Percentiles rank a stretch among this genome's conserved stretches.
These are phyloP conservation scores for Epistrophe grossulariae DNA, from an alignment of 2,888 invertebrate genomes.

Conservation along the genomic window DNA sequence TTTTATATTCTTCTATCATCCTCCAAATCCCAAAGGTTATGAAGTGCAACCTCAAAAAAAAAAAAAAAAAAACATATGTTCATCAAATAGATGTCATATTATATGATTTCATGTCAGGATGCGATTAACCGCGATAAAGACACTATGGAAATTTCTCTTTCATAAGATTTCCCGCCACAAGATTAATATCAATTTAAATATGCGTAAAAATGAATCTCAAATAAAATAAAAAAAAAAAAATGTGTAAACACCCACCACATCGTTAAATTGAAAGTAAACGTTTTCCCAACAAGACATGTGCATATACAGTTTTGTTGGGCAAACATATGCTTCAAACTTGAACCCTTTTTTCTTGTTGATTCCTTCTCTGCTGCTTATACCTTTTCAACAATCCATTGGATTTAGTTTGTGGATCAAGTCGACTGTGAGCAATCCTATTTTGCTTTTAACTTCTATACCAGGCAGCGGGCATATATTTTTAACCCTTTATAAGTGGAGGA, in stretches of 20 bases:
- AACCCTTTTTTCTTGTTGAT: conserved; percentile 46
- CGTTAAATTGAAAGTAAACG: conserved; percentile 60
- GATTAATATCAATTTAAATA: conserved; percentile 74
- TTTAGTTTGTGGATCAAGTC: conserved; percentile 48
- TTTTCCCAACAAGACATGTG: conserved; percentile 58
- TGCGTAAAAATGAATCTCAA: conserved; percentile 66
- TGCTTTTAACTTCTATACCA: conserved; percentile 6
- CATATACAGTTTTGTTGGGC: conserved; percentile 24
- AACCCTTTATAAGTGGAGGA: conserved; percentile 29
- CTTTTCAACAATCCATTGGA: conserved; percentile 49
- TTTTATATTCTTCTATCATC: neutral
- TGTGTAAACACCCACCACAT: conserved; percentile 69
- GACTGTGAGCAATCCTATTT: conserved; percentile 40
- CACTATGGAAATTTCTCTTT: conserved; percentile 60
- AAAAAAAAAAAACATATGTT: conserved; percentile 57
- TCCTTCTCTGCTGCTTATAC: too few relatives aligned
- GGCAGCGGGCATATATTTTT: conserved; percentile 24
- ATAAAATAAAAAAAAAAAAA: neutral
- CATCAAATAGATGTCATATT: conserved; percentile 56
- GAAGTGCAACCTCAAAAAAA: conserved; percentile 5
- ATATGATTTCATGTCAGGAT: conserved; percentile 62
- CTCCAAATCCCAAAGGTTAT: neutral
- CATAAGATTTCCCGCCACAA: conserved; percentile 45
- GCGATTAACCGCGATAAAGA: conserved; percentile 64
- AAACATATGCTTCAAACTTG: conserved; percentile 63